These are phyloP conservation scores for Pholis gunnellus DNA, from an alignment of 2,113 vertebrate species.

Conservation along the genomic window DNA sequence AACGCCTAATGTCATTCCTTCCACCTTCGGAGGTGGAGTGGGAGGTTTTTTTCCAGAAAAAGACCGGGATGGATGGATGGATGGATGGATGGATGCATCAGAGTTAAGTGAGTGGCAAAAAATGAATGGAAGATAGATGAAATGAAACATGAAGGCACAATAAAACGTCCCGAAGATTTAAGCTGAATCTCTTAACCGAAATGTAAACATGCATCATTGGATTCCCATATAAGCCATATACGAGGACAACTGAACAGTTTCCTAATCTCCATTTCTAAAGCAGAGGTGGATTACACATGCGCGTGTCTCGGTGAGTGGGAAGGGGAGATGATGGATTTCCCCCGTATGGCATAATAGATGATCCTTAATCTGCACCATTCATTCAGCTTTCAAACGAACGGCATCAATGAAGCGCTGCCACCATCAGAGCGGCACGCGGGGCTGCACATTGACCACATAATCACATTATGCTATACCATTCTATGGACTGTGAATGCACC, in stretches of 20 bases:
- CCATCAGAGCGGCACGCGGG: slow-evolving; percentile 2
- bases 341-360: slow-evolving; percentile 56
- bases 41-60: not conserved
- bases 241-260: slow-evolving; percentile 43
- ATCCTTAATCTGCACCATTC: slow-evolving; percentile 70
- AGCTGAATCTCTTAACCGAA: slow-evolving; percentile 41
- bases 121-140: not conserved
- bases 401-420: slow-evolving; percentile 46
- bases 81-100: slow-evolving; percentile 15
- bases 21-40: slow-evolving; percentile 10
- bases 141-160: slow-evolving; percentile 22
- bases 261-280: slow-evolving; percentile 73
- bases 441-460: slow-evolving; percentile 51
- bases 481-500: not conserved
- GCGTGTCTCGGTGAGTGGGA: slow-evolving; percentile 54
- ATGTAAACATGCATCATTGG: slow-evolving; percentile 56
- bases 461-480: slow-evolving; percentile 38
- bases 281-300: slow-evolving; percentile 58
- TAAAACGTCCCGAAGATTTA: slow-evolving; percentile 37
- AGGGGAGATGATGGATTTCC: slow-evolving; percentile 68
- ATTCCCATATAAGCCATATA: slow-evolving; percentile 48
- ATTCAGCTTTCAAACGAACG: slow-evolving; percentile 51
- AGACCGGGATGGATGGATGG: slow-evolving; percentile 13
- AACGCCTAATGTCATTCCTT: slow-evolving; percentile 25
- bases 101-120: not conserved